Evolutionary conservation across 2,113 vertebrate genomes (phyloP), one percentile per base, ranked within the genome.

Genomic region (Anhinga rufa): DNA sequence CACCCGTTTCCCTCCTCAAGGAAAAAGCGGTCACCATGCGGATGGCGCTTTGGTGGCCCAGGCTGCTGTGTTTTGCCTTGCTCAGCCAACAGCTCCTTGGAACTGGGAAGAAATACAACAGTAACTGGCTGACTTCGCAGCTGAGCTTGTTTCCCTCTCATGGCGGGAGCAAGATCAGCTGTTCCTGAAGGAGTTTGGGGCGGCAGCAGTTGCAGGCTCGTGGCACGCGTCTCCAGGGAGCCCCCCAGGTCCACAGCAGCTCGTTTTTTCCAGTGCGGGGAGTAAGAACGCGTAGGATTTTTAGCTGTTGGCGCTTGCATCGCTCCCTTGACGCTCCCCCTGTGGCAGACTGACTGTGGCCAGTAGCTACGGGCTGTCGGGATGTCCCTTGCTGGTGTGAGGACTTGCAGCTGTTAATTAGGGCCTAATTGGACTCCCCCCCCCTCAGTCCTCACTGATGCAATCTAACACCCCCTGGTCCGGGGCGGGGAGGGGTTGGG

Each of bases 1-100:
- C 1, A 12, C 29, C 55, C 3, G 0, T 12, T 21, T 21, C 31
- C 60, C n/a, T 17, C 20, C 2, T 21, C 42, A 5, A n/a, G 51
- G 86, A 34, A 13, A 19, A 34, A 14, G 28, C 2, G 12, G 10
- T 29, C 58, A 11, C 24, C 13, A 31, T 2, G 24, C 8, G 32
- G 36, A 6, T 11, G 34, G 54, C 1, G 1, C 31, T 19, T 17
- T 28, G 49, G 5, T 42, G 58, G 12, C 48, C 24, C 66, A 5
- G 1, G 40, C 49, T 40, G 19, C 66, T 46, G 2, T 10, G 2
- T 20, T 42, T n/a, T 17, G 15, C 51, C 31, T 32, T 49, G 25
- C 32, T 42, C 17, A 13, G 25, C 49, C 69, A 25, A 17, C 42
- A 19, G 5, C 20, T 42, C 52, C 51, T 42, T 19, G 31, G 14